Conservation (phyloP, 2,797 vertebrate species). For the Sebastes ruberrimus region DNA sequence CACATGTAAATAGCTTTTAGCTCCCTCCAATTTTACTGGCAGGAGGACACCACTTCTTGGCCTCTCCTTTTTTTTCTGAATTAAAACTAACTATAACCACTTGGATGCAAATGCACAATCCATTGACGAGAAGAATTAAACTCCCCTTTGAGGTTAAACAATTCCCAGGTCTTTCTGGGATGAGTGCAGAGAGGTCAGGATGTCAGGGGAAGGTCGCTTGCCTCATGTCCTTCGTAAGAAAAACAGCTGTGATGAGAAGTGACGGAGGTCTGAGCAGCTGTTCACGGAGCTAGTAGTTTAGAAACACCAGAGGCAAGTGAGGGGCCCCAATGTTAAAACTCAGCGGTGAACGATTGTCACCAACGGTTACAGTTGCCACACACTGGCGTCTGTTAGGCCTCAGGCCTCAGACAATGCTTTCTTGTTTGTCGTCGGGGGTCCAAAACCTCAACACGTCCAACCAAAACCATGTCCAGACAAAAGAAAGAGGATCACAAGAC, state of each 20-base stretch:
- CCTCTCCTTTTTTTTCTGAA: neutral
- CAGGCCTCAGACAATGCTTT: neutral
- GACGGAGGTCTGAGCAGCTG: conserved; percentile 38
- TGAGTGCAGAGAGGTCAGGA: conserved; percentile 2
- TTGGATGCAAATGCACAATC: neutral
- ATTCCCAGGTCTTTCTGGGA: neutral
- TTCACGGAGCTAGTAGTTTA: conserved; percentile 8
- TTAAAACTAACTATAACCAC: neutral
- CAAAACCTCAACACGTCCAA: conserved; percentile 15
- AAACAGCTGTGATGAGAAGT: conserved; percentile 50
- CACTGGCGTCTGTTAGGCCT: neutral
- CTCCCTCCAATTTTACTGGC: neutral
- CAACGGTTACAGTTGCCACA: conserved; percentile 12
- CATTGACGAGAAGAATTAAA: neutral
- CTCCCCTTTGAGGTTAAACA: neutral
- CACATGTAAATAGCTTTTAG: neutral
- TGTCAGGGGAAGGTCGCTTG: neutral
- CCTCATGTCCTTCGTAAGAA: conserved; percentile 18
- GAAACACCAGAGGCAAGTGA: conserved; percentile 12
- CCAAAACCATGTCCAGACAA: conserved; percentile 29
- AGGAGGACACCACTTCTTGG: neutral
- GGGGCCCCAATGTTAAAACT: neutral
- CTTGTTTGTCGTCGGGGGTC: conserved; percentile 3
- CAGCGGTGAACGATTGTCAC: conserved; percentile 25
- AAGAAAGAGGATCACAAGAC: conserved; percentile 22